Percentiles rank a stretch among this genome's conserved stretches.
Evolutionary conservation across 2,113 vertebrate species (phyloP).

Genomic region (Alouatta palliata): DNA sequence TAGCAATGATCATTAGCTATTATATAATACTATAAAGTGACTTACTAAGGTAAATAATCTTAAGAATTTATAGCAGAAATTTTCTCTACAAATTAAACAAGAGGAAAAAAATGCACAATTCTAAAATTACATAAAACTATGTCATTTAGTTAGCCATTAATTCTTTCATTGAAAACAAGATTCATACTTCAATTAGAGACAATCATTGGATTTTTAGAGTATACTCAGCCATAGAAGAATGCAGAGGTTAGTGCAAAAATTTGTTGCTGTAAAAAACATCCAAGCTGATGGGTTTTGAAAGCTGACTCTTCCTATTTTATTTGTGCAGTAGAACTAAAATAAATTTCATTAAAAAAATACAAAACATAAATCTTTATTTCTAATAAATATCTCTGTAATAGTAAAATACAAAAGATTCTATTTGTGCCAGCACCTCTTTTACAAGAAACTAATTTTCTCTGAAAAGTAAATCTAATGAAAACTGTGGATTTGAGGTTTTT

Average conservation of each 20-base stretch:
- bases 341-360: background rate
- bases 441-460: conserved; percentile 19
- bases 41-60: background rate
- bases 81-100: background rate
- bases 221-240: background rate
- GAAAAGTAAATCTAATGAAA: conserved; percentile 10
- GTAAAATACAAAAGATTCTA: background rate
- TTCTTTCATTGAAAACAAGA: background rate
- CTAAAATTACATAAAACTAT: background rate
- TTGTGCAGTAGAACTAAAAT: background rate
- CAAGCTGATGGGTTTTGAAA: background rate
- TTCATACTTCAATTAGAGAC: background rate
- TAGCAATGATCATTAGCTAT: background rate
- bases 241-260: background rate
- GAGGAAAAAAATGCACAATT: background rate
- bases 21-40: background rate
- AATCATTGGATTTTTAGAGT: conserved; percentile 23
- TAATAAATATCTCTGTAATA: background rate
- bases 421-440: background rate
- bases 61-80: background rate
- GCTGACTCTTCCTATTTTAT: background rate
- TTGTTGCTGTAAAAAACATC: background rate
- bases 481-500: background rate
- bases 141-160: background rate
- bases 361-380: background rate